Conservation (phyloP, 2,113 vertebrate species). For the Gymnocephalus cernua region DNA sequence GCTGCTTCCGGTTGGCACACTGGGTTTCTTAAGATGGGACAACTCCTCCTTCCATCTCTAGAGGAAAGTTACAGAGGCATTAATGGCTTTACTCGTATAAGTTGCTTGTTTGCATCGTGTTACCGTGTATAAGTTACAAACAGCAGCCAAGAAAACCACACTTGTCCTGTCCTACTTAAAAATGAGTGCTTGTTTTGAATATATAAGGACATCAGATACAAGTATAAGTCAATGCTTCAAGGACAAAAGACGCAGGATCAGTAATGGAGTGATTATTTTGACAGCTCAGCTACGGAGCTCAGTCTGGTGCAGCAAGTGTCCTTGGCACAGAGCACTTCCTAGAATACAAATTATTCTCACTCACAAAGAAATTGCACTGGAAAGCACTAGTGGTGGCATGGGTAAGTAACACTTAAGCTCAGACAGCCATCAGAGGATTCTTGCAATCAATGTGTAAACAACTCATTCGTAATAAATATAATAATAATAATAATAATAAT, state of each 20-base stretch:
- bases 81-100: conserved; percentile 1
- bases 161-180: not conserved
- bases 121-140: conserved; percentile 8
- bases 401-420: not conserved
- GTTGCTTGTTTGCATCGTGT: conserved; percentile 16
- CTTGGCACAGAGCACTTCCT: conserved; percentile 39
- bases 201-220: not conserved
- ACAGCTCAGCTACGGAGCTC: conserved; percentile 35
- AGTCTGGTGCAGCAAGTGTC: conserved; percentile 43
- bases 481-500: not conserved
- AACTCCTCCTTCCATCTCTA: conserved; percentile 96
- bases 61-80: conserved; percentile 63
- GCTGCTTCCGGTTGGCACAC: conserved; percentile 83
- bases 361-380: not conserved
- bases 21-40: conserved; percentile 88
- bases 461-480: not conserved
- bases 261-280: conserved; percentile 27
- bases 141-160: not conserved
- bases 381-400: not conserved
- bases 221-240: not conserved
- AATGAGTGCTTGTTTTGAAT: not conserved
- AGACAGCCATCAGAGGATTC: not conserved
- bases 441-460: not conserved
- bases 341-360: conserved; percentile 48
- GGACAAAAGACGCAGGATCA: not conserved